Base-by-base conservation (phyloP, 2,113 vertebrate genomes). In the Tursiops truncatus region DNA sequence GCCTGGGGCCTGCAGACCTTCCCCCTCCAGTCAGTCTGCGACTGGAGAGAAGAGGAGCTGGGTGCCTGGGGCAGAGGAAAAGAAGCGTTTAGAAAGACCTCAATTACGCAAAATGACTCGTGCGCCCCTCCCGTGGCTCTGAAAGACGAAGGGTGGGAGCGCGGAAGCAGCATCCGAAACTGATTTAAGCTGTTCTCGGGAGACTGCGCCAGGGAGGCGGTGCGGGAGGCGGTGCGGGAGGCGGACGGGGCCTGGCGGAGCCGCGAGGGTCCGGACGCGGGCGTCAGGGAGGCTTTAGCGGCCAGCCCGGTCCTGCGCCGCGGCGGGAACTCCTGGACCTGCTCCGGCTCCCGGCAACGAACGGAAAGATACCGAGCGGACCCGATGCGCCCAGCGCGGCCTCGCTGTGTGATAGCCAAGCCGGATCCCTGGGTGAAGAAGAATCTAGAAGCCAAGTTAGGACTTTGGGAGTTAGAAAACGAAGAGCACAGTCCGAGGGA, bases 321-420 rank as follows among this genome's bases (percentile, higher is more conserved):
- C 0, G 1, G 25, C 2, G 0, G 1, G 47, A 71, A 15, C 25
- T 68, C 67, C 68, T 1, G 13, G 33, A 71, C 60, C 8, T 23
- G 9, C 20, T 8, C 0, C 0, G 3, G 12, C 58, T 85, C 47
- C 65, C 1, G 6, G 25, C 41, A 4, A 26, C 26, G 15, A 65
- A 50, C 3, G 5, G 56, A 60, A 53, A 71, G 31, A 38, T 10
- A 26, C 6, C 6, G 1, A 60, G 31, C 20, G 10, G 60, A 68
- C 41, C 26, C 1, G 1, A 5, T 1, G 5, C 0, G 41, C 26
- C 28, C 18, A 82, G 63, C 0, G 6, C 4, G 0, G 9, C 12
- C 70, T 47, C 20, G 4, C 41, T 23, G 38, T n/a, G 14, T 21
- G 3, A 5, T 13, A 36, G 11, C 44, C 58, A 23, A 56, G 91